Percentiles rank a stretch among this genome's conserved stretches.
Conservation (phyloP, 1,140 invertebrate genomes). For the Myzus persicae region DNA sequence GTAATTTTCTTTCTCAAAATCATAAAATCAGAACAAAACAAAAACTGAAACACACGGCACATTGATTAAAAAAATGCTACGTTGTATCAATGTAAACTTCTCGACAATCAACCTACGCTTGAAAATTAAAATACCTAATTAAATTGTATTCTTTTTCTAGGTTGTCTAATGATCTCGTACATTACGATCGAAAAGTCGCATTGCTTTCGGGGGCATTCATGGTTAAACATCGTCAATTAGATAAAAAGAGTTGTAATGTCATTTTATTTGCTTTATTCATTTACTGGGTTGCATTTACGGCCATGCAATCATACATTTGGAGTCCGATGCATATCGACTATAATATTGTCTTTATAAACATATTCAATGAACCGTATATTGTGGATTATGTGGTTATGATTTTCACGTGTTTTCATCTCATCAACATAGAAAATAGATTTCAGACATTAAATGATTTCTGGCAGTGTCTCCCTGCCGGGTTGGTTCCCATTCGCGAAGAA, state of each 20-base stretch:
- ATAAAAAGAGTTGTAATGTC: background rate
- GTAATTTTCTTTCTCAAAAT: no score
- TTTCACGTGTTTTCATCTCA: background rate
- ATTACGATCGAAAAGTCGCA: background rate
- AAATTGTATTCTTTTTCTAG: background rate
- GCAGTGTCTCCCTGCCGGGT: background rate
- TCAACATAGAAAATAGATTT: background rate
- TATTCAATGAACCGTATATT: background rate
- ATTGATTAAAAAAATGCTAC: background rate
- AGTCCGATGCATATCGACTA: background rate
- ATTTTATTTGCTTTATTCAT: background rate
- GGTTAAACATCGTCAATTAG: background rate
- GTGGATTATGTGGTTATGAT: background rate
- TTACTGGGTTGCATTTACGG: background rate
- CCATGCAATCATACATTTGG: background rate
- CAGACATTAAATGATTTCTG: background rate
- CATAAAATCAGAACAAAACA: no score
- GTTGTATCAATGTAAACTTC: background rate
- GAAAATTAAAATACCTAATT: no score
- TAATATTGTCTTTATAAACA: background rate
- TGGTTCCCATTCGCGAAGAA: background rate
- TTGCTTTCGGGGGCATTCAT: background rate
- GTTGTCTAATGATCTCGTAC: background rate
- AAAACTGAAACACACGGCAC: no score
- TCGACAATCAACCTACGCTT: no score